These are phyloP conservation scores for Synodontis membranacea DNA, from an alignment of 2,113 vertebrate species.

Conservation along the genomic window DNA sequence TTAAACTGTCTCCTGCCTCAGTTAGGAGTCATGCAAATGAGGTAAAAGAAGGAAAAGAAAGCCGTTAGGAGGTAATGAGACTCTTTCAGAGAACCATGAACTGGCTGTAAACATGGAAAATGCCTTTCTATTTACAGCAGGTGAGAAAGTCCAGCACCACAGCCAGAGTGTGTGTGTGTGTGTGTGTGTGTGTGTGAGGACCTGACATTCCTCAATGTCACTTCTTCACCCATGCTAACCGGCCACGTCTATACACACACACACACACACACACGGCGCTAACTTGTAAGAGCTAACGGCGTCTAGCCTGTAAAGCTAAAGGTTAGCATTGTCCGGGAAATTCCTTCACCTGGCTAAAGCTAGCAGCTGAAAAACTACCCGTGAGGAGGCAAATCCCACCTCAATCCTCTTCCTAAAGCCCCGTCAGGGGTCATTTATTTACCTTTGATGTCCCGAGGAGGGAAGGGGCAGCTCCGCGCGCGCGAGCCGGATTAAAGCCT, in stretches of 20 bases:
- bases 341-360: background rate
- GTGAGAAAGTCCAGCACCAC: background rate
- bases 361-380: background rate
- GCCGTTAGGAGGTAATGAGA: background rate
- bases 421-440: background rate
- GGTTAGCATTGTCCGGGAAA: background rate
- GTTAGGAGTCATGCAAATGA: background rate
- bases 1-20: background rate
- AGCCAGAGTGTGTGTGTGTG: background rate
- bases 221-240: background rate
- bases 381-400: background rate
- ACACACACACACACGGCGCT: background rate
- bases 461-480: too few relatives aligned
- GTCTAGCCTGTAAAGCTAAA: background rate
- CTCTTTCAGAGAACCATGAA: background rate
- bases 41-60: background rate
- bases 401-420: background rate
- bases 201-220: conserved; percentile 65
- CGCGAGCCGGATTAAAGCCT: background rate
- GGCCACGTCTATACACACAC: conserved; percentile 9
- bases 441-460: background rate
- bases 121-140: conserved; percentile 7
- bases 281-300: background rate
- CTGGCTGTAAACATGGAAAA: background rate
- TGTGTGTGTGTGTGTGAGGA: conserved; percentile 10